phyloP scores from a whole-genome alignment of 1,140 invertebrate species.

The Brevipalpus yothersi region DNA sequence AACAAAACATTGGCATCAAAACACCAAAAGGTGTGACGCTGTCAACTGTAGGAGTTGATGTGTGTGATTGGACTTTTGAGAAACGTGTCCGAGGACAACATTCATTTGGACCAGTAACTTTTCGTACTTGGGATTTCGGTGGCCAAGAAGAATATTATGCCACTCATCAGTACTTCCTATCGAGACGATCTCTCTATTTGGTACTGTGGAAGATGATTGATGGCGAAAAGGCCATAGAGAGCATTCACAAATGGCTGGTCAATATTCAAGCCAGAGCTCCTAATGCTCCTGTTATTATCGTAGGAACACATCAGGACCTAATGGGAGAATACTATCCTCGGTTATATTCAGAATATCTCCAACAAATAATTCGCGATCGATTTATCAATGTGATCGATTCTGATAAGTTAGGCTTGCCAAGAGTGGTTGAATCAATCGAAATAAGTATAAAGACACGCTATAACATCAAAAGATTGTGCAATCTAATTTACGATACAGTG shows the following conservation, averaged over 20 bases:
- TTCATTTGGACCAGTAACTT: conserved; percentile 64
- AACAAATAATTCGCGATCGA: conserved; percentile 60
- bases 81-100: conserved; percentile 40
- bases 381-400: conserved; percentile 84
- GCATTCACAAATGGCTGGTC: conserved; percentile 79
- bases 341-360: conserved; percentile 50
- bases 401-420: conserved; percentile 78
- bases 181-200: conserved; percentile 76
- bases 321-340: conserved; percentile 42
- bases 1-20: conserved; percentile 47
- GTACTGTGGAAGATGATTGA: conserved; percentile 87
- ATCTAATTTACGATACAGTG: conserved; percentile 77
- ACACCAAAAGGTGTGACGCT: conserved; percentile 49
- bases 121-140: conserved; percentile 98
- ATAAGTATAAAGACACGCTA: conserved; percentile 61
- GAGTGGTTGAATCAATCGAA: conserved; percentile 78
- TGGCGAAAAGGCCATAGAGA: conserved; percentile 64
- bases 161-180: conserved; percentile 94
- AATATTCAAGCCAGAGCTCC: conserved; percentile 82
- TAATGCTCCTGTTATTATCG: conserved; percentile 75
- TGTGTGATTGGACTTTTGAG: conserved; percentile 79
- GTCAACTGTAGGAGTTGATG: conserved; percentile 89
- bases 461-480: conserved; percentile 70
- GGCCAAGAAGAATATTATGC: conserved; percentile 77
- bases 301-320: conserved; percentile 81